Evolutionary conservation across 2,888 invertebrate species (phyloP).

Genomic region (Agrypnus murinus): DNA sequence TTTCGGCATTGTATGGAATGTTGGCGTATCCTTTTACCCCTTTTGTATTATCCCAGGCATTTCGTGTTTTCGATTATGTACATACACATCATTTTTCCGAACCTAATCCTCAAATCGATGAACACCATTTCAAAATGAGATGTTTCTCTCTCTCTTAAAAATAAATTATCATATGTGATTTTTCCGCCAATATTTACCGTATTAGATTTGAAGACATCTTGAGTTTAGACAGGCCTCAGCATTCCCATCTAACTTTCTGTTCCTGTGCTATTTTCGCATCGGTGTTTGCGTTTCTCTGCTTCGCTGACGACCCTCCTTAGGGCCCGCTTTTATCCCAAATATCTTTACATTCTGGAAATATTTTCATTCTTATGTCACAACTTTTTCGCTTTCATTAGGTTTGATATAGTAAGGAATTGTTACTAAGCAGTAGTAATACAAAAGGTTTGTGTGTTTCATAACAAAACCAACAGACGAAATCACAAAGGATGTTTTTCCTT

Average conservation of each 20-base stretch:
- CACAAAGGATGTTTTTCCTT: too few species aligned
- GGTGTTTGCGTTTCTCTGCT: slow-evolving; percentile 39
- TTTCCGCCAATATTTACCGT: slow-evolving; percentile 33
- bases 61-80: neutral
- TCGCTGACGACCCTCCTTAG: slow-evolving; percentile 37
- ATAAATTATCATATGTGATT: slow-evolving; percentile 38
- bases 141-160: slow-evolving; percentile 26
- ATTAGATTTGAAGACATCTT: slow-evolving; percentile 30
- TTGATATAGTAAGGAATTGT: neutral
- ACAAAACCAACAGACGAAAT: too few species aligned
- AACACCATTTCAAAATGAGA: slow-evolving; percentile 20
- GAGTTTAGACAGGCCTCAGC: slow-evolving; percentile 35
- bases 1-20: slow-evolving; percentile 2
- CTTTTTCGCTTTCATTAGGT: slow-evolving; percentile 1
- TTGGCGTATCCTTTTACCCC: neutral
- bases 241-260: slow-evolving; percentile 28
- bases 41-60: neutral
- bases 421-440: too few species aligned
- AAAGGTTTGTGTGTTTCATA: too few species aligned
- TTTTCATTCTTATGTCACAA: slow-evolving; percentile 21
- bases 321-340: slow-evolving; percentile 25
- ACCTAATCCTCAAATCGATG: neutral
- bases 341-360: slow-evolving; percentile 22
- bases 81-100: too few species aligned
- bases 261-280: slow-evolving; percentile 34